Evolutionary conservation across 2,797 vertebrate genomes (phyloP).

Genomic region (Chaunax sp.): DNA sequence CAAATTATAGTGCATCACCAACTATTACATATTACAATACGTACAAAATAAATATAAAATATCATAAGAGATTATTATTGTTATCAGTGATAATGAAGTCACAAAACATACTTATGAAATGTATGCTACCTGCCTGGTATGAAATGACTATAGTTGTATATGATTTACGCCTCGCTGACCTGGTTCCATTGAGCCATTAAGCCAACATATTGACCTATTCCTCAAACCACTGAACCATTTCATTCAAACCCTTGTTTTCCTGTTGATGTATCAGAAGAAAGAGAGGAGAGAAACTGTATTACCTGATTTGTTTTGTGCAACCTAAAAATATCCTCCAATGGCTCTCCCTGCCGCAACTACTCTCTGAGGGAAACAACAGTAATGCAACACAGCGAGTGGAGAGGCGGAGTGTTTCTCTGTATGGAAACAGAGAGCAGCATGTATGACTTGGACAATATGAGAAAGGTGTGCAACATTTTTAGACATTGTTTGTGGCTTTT

Average conservation of each 20-base stretch:
- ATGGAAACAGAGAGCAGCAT: constrained; percentile 23
- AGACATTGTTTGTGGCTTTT: background rate
- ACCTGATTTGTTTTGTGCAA: constrained; percentile 31
- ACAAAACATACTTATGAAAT: too few species aligned
- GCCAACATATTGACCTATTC: constrained; percentile 15
- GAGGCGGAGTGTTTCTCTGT: constrained; percentile 35
- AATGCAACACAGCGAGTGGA: constrained; percentile 36
- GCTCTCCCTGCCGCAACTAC: constrained; percentile 42
- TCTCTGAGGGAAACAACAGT: constrained; percentile 55
- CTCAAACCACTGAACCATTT: constrained; percentile 25
- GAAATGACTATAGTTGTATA: too few species aligned
- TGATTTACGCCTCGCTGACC: too few species aligned
- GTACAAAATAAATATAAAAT: too few species aligned
- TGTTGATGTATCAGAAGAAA: constrained; percentile 15
- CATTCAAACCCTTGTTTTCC: constrained; percentile 15
- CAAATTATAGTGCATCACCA: too few species aligned
- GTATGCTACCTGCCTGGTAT: background rate
- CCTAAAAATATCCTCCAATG: constrained; percentile 69
- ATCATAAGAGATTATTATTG: too few species aligned
- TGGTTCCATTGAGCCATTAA: too few species aligned
- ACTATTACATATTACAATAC: too few species aligned
- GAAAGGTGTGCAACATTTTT: background rate
- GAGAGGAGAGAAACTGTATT: constrained; percentile 17
- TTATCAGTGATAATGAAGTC: too few species aligned
- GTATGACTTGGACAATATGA: background rate